Percentiles rank a stretch among this genome's conserved stretches.
Conservation (phyloP, 92 coral and sea anemone species). For the Porites lobata region DNA sequence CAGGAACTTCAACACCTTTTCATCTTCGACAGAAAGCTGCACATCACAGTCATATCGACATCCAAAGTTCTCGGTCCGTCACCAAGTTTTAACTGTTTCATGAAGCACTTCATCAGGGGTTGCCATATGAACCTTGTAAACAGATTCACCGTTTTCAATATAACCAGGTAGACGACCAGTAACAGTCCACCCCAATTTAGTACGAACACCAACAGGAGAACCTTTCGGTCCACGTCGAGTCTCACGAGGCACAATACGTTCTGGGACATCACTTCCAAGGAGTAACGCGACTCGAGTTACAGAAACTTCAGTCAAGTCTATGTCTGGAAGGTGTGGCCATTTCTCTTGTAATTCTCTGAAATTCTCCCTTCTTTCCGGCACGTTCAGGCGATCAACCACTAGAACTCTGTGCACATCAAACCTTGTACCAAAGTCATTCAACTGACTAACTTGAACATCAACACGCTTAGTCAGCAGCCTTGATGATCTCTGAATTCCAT, state of each 20-base stretch:
- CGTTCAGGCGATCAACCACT: conserved; percentile 50
- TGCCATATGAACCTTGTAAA: background rate
- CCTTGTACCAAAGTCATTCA: conserved; percentile 36
- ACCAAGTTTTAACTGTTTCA: conserved; percentile 45
- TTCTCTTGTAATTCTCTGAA: conserved; percentile 40
- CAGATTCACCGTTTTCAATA: background rate
- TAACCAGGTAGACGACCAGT: conserved; percentile 60
- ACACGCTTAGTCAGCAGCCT: conserved; percentile 47
- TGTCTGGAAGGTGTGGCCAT: conserved; percentile 57
- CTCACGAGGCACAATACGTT: conserved; percentile 51
- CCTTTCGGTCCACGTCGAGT: conserved; percentile 49
- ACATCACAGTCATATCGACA: no score
- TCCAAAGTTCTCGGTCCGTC: conserved; percentile 56
- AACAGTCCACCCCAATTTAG: conserved; percentile 58
- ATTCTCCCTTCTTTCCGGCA: conserved; percentile 39
- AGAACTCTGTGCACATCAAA: conserved; percentile 51
- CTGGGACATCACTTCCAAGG: conserved; percentile 61
- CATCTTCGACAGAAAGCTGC: no score
- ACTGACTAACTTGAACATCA: conserved; percentile 47
- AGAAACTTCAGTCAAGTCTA: conserved; percentile 53
- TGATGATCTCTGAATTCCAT: conserved; percentile 58
- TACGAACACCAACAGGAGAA: conserved; percentile 57
- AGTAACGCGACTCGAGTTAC: conserved; percentile 53
- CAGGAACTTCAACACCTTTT: no score
- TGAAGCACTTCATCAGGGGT: conserved; percentile 52